Conservation (phyloP, 1,140 invertebrate genomes). For the Listronotus bonariensis region DNA sequence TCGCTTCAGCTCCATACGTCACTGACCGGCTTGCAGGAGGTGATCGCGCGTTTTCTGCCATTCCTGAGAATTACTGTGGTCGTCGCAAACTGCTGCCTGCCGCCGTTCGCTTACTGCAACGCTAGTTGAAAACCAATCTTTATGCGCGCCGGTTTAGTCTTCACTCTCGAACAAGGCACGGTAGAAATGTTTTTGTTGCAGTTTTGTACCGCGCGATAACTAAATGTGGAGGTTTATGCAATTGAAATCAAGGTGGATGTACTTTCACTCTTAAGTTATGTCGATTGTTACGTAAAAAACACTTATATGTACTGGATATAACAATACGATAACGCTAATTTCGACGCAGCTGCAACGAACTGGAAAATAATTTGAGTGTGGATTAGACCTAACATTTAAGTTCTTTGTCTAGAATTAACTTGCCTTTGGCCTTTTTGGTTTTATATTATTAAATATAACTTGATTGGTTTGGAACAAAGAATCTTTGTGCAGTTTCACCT, state of each 20-base stretch:
- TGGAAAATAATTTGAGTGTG: slow-evolving; percentile 10
- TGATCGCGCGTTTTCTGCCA: slow-evolving; percentile 8
- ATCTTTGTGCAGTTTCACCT: too few species aligned
- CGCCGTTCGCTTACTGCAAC: slow-evolving; percentile 19
- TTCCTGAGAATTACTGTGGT: slow-evolving; percentile 15
- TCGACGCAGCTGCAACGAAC: slow-evolving; percentile 10
- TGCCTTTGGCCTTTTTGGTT: background rate
- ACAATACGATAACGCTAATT: slow-evolving; percentile 16
- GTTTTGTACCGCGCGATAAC: slow-evolving; percentile 21
- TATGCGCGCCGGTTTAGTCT: slow-evolving; percentile 22
- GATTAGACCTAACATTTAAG: background rate
- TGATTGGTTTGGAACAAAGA: too few species aligned
- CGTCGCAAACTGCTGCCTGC: slow-evolving; percentile 21
- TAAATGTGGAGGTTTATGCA: slow-evolving; percentile 27
- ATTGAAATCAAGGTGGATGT: slow-evolving; percentile 32
- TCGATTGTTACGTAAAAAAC: slow-evolving; percentile 31
- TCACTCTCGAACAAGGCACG: background rate
- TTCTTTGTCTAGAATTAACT: background rate
- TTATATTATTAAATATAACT: too few species aligned
- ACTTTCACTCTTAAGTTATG: slow-evolving; percentile 33
- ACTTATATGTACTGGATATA: slow-evolving; percentile 27
- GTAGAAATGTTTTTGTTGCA: slow-evolving; percentile 30
- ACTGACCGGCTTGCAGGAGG: slow-evolving; percentile 21
- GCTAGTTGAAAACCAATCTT: slow-evolving; percentile 33
- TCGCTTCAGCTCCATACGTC: slow-evolving; percentile 13